These are phyloP conservation scores for Parotia lawesii DNA, from an alignment of 2,113 vertebrate species.

Conservation along the genomic window DNA sequence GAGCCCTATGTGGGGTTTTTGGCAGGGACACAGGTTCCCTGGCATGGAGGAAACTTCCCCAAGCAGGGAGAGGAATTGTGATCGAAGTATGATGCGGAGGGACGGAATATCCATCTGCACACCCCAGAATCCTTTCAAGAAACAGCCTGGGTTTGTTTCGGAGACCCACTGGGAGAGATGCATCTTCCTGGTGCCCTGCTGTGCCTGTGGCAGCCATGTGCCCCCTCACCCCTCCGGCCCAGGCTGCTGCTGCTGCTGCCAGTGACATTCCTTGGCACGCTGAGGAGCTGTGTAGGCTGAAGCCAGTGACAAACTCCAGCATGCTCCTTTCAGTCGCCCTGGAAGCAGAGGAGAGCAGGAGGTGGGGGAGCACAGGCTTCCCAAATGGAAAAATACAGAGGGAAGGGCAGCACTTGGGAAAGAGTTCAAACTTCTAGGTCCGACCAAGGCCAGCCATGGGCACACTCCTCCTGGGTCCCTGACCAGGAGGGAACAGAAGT, in stretches of 20 bases:
- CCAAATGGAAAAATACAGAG: conserved; percentile 18
- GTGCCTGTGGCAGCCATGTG: neutral
- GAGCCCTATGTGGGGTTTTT: neutral
- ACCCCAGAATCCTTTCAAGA: neutral
- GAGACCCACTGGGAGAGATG: neutral
- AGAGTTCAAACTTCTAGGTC: neutral
- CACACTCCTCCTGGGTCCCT: neutral
- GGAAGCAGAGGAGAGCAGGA: neutral
- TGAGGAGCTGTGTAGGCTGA: conserved; percentile 38
- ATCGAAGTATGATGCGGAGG: fast-evolving
- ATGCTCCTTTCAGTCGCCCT: conserved; percentile 32
- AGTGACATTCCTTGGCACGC: neutral
- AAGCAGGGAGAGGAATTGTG: neutral
- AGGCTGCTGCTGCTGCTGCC: neutral
- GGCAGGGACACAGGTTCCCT: neutral
- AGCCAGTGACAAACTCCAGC: neutral
- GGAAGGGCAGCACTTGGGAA: neutral
- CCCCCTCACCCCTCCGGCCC: neutral
- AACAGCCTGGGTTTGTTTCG: neutral
- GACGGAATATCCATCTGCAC: neutral
- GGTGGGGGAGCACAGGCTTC: neutral
- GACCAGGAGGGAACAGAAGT: fast-evolving
- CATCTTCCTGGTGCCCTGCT: neutral
- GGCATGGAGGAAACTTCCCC: neutral
- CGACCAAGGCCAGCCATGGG: fast-evolving